phyloP scores from a whole-genome alignment of 2,888 invertebrate species.

The Diadromus collaris region DNA sequence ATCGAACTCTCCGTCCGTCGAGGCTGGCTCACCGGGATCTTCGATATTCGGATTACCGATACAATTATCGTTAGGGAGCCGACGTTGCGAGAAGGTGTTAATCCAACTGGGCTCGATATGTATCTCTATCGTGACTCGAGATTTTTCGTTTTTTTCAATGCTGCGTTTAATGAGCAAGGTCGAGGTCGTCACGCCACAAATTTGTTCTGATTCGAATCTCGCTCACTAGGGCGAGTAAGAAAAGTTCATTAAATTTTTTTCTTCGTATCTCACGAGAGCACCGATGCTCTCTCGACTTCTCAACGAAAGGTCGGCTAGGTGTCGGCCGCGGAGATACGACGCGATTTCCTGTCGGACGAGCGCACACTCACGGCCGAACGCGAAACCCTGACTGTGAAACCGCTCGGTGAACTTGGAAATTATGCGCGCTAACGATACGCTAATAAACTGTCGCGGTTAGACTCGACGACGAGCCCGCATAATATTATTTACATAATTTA shows the following conservation, averaged over 20 bases:
- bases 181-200: constrained; percentile 40
- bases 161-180: background rate
- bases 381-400: constrained; percentile 72
- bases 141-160: constrained; percentile 4
- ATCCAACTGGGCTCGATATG: background rate
- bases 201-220: constrained; percentile 21
- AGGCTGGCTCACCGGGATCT: background rate
- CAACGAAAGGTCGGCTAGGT: background rate
- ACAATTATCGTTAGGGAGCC: constrained; percentile 3
- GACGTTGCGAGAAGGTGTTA: background rate
- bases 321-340: background rate
- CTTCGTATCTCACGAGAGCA: background rate
- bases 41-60: background rate
- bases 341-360: background rate
- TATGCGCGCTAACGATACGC: constrained; percentile 48
- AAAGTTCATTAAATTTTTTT: background rate
- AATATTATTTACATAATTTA: constrained; percentile 5
- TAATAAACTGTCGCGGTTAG: constrained; percentile 33
- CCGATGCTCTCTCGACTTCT: background rate
- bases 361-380: constrained; percentile 35
- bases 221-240: background rate
- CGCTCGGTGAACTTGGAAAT: constrained; percentile 69
- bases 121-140: constrained; percentile 26
- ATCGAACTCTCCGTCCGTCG: constrained; percentile 46
- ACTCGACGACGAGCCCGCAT: background rate